These are phyloP conservation scores for Formica aserva DNA, from an alignment of 2,888 invertebrate species.

Conservation along the genomic window DNA sequence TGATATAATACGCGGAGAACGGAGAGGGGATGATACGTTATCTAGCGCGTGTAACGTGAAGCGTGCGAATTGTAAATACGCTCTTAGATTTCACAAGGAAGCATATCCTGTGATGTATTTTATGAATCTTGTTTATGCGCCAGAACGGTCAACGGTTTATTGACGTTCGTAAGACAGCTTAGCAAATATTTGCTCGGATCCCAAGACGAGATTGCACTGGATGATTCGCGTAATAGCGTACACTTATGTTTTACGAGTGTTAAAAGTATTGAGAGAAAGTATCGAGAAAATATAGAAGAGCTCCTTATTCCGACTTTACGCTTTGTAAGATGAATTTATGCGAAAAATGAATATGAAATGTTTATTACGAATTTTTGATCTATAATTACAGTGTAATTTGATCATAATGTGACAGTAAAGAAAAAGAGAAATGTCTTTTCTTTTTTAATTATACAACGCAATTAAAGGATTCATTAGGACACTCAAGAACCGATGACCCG, in stretches of 20 bases:
- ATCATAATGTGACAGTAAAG: neutral
- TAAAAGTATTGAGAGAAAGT: neutral
- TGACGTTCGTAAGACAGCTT: constrained; percentile 28
- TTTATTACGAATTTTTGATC: neutral
- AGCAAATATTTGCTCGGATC: constrained; percentile 37
- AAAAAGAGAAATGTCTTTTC: neutral
- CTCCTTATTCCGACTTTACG: neutral
- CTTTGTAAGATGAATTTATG: neutral
- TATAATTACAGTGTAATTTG: neutral
- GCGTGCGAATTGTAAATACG: constrained; percentile 41
- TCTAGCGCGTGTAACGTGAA: constrained; percentile 35
- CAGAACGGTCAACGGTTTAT: constrained; percentile 36
- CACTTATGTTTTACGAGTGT: neutral
- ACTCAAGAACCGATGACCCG: constrained; percentile 43
- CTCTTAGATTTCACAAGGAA: constrained; percentile 45
- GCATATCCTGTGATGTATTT: constrained; percentile 9
- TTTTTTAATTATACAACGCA: constrained; percentile 13
- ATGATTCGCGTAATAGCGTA: constrained; percentile 24
- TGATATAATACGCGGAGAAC: constrained; percentile 54
- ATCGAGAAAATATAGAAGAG: neutral
- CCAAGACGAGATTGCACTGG: constrained; percentile 9
- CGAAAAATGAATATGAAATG: neutral
- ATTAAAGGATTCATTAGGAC: constrained; percentile 27
- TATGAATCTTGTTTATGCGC: constrained; percentile 35
- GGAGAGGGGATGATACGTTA: constrained; percentile 6